Percentiles rank a stretch among this genome's conserved stretches.
These are phyloP conservation scores for Tympanoctomys barrerae DNA, from an alignment of 2,797 vertebrate genomes.

Conservation along the genomic window DNA sequence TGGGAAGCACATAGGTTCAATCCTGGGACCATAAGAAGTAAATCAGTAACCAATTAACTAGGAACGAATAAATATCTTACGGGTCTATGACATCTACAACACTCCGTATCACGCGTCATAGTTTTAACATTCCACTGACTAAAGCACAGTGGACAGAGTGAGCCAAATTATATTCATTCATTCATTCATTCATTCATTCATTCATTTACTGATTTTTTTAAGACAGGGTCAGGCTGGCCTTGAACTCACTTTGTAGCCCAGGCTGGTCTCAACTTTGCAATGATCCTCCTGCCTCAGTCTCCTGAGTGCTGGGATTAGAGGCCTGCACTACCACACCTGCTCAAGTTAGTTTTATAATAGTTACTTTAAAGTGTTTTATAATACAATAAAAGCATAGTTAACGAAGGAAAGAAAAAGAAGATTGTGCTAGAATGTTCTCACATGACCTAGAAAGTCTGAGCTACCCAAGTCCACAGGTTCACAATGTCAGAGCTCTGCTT, in stretches of 20 bases:
- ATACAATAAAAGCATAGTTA: neutral
- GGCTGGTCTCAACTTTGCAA: too few species aligned
- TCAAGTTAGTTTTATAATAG: neutral
- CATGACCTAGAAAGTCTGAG: neutral
- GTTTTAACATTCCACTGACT: neutral
- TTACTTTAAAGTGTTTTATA: conserved; percentile 1
- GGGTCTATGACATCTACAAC: neutral
- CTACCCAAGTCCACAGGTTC: neutral
- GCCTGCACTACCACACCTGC: too few species aligned
- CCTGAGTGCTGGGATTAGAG: too few species aligned
- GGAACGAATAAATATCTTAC: neutral
- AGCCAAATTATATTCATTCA: neutral
- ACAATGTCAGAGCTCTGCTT: accelerated
- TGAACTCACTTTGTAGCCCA: too few species aligned
- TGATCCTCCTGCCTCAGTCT: too few species aligned
- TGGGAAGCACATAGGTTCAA: neutral
- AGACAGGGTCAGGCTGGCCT: too few species aligned
- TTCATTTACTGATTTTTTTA: too few species aligned
- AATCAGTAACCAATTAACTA: neutral
- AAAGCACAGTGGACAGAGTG: neutral
- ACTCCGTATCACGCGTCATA: neutral
- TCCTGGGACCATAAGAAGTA: neutral
- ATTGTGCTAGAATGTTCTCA: neutral
- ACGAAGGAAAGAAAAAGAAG: neutral
- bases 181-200: too few species aligned